A percentile compares a stretch with the other conserved stretches of the same genome.
These are phyloP conservation scores for Danio tinwini DNA, from an alignment of 2,797 vertebrate genomes.

Conservation along the genomic window DNA sequence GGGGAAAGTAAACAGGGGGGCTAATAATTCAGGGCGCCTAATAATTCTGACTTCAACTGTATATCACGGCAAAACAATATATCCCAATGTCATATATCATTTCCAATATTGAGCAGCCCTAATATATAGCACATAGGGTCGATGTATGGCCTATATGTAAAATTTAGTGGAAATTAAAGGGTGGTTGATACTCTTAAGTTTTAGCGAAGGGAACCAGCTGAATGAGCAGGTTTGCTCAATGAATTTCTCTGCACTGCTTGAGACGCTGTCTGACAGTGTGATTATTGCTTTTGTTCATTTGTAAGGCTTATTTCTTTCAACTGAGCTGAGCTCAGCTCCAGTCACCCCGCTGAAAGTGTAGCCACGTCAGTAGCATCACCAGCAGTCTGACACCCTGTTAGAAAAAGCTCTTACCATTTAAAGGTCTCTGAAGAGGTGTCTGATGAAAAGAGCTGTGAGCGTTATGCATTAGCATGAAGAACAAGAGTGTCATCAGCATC, in stretches of 20 bases:
- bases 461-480: conserved; percentile 3
- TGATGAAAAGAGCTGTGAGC: conserved; percentile 4
- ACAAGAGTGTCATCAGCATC: conserved; percentile 7
- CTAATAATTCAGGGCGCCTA: too few relatives aligned
- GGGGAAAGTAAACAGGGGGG: too few relatives aligned
- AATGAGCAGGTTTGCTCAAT: not conserved
- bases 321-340: conserved; percentile 6
- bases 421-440: not conserved
- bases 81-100: too few relatives aligned
- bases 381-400: conserved; percentile 7
- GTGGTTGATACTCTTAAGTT: not conserved
- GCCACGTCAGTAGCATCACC: not conserved
- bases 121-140: too few relatives aligned
- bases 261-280: not conserved
- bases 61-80: too few relatives aligned
- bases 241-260: not conserved
- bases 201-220: not conserved
- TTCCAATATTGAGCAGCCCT: too few relatives aligned
- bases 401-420: not conserved
- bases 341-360: not conserved
- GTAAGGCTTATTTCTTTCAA: conserved; percentile 4
- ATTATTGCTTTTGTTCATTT: conserved; percentile 12
- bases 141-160: too few relatives aligned
- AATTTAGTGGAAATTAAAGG: too few relatives aligned
- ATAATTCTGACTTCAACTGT: too few relatives aligned